phyloP scores from a whole-genome alignment of 53 echinoderm and acorn worm species.

The Actinopyga echinites region DNA sequence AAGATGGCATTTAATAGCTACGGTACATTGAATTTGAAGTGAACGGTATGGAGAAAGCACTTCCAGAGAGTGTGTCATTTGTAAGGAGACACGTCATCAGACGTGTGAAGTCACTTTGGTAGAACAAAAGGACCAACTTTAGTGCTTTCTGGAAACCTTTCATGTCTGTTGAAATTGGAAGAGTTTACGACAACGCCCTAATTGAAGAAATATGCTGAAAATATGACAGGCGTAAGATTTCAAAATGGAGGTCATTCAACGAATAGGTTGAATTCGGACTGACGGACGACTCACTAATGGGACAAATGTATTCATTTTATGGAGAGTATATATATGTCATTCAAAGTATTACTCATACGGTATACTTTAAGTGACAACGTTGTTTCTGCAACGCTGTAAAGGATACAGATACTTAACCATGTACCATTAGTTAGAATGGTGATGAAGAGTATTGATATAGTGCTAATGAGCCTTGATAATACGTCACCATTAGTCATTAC shows the following conservation, averaged over 20 bases:
- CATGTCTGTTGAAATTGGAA: background rate
- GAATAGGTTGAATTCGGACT: background rate
- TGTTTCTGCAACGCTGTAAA: background rate
- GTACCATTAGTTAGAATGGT: no score
- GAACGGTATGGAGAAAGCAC: background rate
- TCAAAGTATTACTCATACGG: slow-evolving; percentile 23
- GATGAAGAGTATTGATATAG: no score
- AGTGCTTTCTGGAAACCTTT: no score
- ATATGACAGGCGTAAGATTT: slow-evolving; percentile 26
- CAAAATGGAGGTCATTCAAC: background rate
- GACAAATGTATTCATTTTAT: slow-evolving; percentile 27
- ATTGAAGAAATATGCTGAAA: slow-evolving; percentile 9
- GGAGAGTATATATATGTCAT: slow-evolving; percentile 3
- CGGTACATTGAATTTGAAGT: background rate
- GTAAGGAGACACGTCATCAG: slow-evolving; percentile 4
- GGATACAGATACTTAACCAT: no score
- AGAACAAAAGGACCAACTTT: slow-evolving; percentile 14
- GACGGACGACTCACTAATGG: slow-evolving; percentile 1
- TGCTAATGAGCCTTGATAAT: no score
- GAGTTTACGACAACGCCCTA: slow-evolving; percentile 2
- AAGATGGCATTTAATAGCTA: background rate
- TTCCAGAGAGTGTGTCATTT: background rate
- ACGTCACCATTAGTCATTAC: no score
- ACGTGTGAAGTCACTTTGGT: background rate
- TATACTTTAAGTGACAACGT: no score